Base-by-base conservation (phyloP, 2,888 invertebrate species). In the Linnaemya vulpina region DNA sequence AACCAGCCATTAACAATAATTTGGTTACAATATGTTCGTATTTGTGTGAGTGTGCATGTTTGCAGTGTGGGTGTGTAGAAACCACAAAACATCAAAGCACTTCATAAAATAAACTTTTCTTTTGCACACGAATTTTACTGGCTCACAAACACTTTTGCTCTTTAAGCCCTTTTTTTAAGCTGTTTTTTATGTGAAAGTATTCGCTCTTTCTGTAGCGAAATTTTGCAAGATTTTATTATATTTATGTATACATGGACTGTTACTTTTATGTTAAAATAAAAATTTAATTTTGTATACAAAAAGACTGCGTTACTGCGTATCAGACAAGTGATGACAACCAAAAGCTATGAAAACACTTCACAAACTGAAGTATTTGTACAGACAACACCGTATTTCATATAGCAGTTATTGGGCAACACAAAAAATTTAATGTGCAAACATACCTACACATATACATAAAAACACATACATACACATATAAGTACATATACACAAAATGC, bases 281-380 rank as follows among this genome's bases (percentile, higher is more conserved):
- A 62, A 40, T 40, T 25, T 30, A 30, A 40, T 40, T 74, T 62
- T 22, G 20, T n/a, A 62, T 35, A 62, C 25, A 40, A 51, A 30
- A 46, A 46, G 13, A 30, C 49, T 63, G n/a, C 11, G 25, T 40
- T 71, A 62, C 77, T 80, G 84, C 80, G 84, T 71, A 71, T 68
- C 49, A 49, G 58, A 83, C 76, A 62, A 74, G 63, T 65, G 63
- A 71, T 75, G 75, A 82, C 85, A 85, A 85, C 85, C 78, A 85
- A 82, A 78, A 71, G 82, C 82, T 62, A 75, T 65, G 85, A 79
- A 82, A 79, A 82, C 78, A 85, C 82, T 85, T 85, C 70, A 82
- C 75, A 79, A 78, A 86, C 86, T 83, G 70, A 86, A 80, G 53
- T 80, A 83, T 70, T 77, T 70, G 53, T 67, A 65, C 71, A 78